Evolutionary conservation across 2,797 vertebrate species (phyloP).

Genomic region (Nasua narica): DNA sequence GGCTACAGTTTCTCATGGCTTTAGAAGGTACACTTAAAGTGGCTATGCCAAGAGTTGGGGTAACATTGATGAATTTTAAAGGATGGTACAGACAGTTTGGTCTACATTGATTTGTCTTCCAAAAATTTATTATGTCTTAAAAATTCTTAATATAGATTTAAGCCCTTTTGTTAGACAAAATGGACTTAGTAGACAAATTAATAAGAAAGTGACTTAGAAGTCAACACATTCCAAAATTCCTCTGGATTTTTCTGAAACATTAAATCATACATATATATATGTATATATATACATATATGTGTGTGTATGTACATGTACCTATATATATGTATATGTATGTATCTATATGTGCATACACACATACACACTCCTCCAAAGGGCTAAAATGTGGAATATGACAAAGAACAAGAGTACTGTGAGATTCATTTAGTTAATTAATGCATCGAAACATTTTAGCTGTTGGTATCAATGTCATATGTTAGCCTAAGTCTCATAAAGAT

Average conservation of each 20-base stretch:
- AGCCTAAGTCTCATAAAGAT: neutral
- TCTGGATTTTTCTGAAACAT: neutral
- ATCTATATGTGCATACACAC: neutral
- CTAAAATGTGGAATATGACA: neutral
- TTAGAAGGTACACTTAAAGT: neutral
- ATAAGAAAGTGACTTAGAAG: slow-evolving; percentile 10
- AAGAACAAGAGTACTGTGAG: neutral
- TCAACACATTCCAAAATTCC: neutral
- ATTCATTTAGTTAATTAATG: neutral
- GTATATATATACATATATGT: no score
- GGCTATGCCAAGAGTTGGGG: neutral
- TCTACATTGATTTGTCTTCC: neutral
- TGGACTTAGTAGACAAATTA: neutral
- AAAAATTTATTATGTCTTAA: neutral
- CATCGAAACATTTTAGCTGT: neutral
- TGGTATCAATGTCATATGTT: neutral
- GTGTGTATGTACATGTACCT: neutral
- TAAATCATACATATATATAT: neutral
- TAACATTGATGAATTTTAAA: neutral
- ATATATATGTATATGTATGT: no score
- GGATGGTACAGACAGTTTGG: neutral
- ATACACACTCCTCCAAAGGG: neutral
- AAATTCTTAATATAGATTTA: neutral
- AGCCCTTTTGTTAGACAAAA: neutral
- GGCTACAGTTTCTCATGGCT: neutral